A percentile compares a stretch with the other conserved stretches of the same genome.
These are phyloP conservation scores for Hypomecis atomaria DNA, from an alignment of 2,888 invertebrate species.

Conservation along the genomic window DNA sequence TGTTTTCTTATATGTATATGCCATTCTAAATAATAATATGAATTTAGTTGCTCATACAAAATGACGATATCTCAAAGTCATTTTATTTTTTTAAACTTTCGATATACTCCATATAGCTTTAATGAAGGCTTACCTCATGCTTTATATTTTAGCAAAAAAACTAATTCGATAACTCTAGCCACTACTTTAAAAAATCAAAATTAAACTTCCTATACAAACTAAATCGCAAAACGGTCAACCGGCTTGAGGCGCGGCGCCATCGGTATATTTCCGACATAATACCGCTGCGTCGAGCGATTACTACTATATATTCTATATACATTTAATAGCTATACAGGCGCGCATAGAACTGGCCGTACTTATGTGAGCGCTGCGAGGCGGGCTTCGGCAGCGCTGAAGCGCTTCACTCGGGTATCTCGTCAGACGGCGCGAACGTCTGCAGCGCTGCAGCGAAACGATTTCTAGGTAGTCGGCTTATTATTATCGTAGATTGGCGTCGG, in stretches of 20 bases:
- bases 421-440: constrained; percentile 47
- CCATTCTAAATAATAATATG: not conserved
- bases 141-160: constrained; percentile 79
- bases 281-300: constrained; percentile 86
- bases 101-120: constrained; percentile 71
- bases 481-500: constrained; percentile 86
- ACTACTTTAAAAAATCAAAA: constrained; percentile 76
- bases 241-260: constrained; percentile 80
- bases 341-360: constrained; percentile 85
- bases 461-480: constrained; percentile 80
- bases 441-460: constrained; percentile 75
- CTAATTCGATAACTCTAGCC: constrained; percentile 69
- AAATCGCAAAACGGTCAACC: constrained; percentile 78
- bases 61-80: constrained; percentile 39
- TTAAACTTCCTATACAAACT: constrained; percentile 83
- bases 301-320: constrained; percentile 86
- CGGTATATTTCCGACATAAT: constrained; percentile 86
- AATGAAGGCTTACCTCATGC: constrained; percentile 73
- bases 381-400: constrained; percentile 67
- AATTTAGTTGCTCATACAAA: not conserved
- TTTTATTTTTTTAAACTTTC: constrained; percentile 54
- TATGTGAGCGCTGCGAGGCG: constrained; percentile 81
- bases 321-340: constrained; percentile 85
- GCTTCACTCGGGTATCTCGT: constrained; percentile 62
- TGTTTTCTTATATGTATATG: too few relatives aligned